These are phyloP conservation scores for Anguilla rostrata DNA, from an alignment of 2,113 vertebrate species.

Conservation along the genomic window DNA sequence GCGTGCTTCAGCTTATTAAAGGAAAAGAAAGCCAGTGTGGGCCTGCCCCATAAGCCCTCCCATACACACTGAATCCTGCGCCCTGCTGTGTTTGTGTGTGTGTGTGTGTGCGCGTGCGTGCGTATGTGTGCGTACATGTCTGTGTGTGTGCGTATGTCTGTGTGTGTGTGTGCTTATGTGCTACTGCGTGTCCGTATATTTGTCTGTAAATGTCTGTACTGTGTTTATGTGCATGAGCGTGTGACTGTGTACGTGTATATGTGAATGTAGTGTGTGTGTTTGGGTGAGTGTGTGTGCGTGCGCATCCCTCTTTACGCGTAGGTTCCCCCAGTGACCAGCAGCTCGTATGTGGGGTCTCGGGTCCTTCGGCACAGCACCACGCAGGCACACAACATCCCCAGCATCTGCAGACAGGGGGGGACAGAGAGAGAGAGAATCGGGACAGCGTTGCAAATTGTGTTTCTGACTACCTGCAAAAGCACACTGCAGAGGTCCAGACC, in stretches of 20 bases:
- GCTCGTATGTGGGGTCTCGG: conserved; percentile 86
- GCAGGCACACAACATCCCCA: conserved; percentile 92
- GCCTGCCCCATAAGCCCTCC: conserved; percentile 53
- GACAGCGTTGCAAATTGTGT: not conserved
- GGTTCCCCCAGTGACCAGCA: conserved; percentile 85
- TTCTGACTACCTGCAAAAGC: not conserved
- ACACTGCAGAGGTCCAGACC: too few species aligned
- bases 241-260: not conserved
- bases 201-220: conserved; percentile 43
- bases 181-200: not conserved
- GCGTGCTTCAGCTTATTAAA: conserved; percentile 66
- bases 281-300: not conserved
- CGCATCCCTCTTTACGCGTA: conserved; percentile 71
- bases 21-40: conserved; percentile 63
- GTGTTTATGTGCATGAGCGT: conserved; percentile 68
- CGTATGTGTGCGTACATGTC: not conserved
- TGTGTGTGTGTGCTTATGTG: conserved; percentile 51
- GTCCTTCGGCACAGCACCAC: conserved; percentile 86
- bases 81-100: conserved; percentile 33
- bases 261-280: not conserved
- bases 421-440: not conserved
- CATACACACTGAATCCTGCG: conserved; percentile 48
- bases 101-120: not conserved
- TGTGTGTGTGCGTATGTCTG: conserved; percentile 61
- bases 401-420: conserved; percentile 70